Base-by-base conservation (phyloP, 2,888 invertebrate genomes). In the Escarpia spicata region DNA sequence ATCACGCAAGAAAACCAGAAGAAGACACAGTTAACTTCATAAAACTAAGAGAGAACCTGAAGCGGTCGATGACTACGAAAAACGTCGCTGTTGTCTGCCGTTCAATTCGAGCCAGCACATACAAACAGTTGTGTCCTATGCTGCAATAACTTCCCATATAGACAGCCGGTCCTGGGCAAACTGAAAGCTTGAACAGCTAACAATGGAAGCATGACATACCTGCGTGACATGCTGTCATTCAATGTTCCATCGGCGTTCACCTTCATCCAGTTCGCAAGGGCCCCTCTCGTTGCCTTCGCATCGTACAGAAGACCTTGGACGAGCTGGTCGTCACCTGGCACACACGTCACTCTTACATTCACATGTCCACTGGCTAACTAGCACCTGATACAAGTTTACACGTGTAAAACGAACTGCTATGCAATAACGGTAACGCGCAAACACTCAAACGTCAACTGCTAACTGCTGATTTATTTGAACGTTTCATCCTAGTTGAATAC, bases 281-380 rank as follows among this genome's bases (percentile, higher is more conserved):
- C 94, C 43, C 94, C 94, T 19, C 94, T 93, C 8, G 96, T 96
- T 12, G 95, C 95, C 90, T 95, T 95, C 58, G 96, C 94, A 93
- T 96, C 96, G 58, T 95, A 94, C 90, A 96, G 93, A 9, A 96
- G 92, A 44, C 95, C 95, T 43, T 95, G 95, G 26, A 96, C 95
- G 75, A 96, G 94, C 52, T 94, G 94, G n/a, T 93, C 93, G 93
- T 95, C 94, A 94, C 95, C 95, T 95, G 93, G 19, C 19, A 4
- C 75, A 75, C n/a, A 26, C 26, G 45, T n/a, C n/a, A 44, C 45
- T 43, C 37, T 26, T 91, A 26, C 19, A 91, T 44, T 91, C 3
- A 43, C 90, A 43, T 15, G 12, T 90, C 0, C 90, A 43, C 90
- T 37, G 37, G 37, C 43, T 90, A 43, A 37, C 15, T 90, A 4